Base-by-base conservation (phyloP, 1,140 invertebrate species). In the Ceratosolen solmsi region DNA sequence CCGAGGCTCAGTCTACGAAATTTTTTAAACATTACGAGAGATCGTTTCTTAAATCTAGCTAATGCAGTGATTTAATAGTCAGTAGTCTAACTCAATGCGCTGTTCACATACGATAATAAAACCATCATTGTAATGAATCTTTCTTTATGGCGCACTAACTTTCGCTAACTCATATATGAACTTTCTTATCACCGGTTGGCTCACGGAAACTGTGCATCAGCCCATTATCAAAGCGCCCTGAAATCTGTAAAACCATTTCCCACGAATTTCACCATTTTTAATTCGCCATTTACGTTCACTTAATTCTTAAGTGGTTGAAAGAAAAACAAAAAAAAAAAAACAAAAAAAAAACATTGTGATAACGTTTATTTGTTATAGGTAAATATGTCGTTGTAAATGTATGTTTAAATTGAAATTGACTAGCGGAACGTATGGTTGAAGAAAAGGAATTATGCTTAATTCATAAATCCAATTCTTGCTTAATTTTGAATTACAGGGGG, bases 91-190 rank as follows among this genome's bases (percentile, higher is more conserved):
- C 3, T 27, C 51, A 3, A 54, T 54, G 51, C 17, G 9, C n/a
- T 63, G n/a, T 25, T 63, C 25, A 65, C 41, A 73, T 68, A 27
- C 82, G 85, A 87, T 88, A 88, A 88, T 87, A 85, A 86, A 85
- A 74, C 84, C 83, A 85, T 87, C 84, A 80, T 82, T 73, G 86
- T 86, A 87, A 84, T 87, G 87, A 88, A 88, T 88, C 87, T 88
- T 84, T 87, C 84, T 87, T 88, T 88, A 88, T 86, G 82, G 85
- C 81, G 79, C 65, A 54, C 60, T 58, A 88, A 87, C 81, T 86
- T 51, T 11, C 8, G 25, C 74, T 20, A 70, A 56, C 54, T 71
- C 80, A 78, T 82, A 81, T 77, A 51, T 74, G 65, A 81, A 17
- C 25, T 76, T 36, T 30, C 58, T 82, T 81, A 38, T 65, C 63